Conservation (phyloP, 2,888 invertebrate species). For the Allygus modestus region DNA sequence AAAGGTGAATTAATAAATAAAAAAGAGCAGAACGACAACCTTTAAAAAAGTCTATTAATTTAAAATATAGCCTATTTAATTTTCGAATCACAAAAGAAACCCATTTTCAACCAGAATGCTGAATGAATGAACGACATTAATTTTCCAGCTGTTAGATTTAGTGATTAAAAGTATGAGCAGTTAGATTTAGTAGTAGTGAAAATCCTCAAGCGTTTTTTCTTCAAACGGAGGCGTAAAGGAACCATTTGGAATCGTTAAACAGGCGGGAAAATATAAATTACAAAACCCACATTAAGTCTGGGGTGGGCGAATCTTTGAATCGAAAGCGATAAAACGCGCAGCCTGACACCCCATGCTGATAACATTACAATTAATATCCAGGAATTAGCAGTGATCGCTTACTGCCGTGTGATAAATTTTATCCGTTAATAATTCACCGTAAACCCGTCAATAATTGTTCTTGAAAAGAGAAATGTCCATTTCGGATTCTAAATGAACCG, state of each 20-base stretch:
- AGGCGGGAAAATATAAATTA: constrained; percentile 31
- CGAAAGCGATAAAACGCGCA: neutral
- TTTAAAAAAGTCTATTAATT: no score
- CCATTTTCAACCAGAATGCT: no score
- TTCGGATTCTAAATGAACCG: constrained; percentile 6
- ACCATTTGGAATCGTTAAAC: neutral
- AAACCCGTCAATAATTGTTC: neutral
- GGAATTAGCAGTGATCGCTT: neutral
- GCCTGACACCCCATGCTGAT: neutral
- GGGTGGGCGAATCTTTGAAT: neutral
- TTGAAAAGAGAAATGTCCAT: neutral
- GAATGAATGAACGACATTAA: no score
- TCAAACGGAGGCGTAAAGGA: neutral
- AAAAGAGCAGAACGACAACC: no score
- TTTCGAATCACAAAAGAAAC: no score
- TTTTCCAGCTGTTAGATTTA: no score
- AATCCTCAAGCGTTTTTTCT: neutral
- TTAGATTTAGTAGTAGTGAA: no score
- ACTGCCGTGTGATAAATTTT: neutral
- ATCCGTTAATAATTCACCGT: neutral
- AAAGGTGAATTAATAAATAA: no score
- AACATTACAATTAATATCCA: constrained; percentile 5
- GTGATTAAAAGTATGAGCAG: no score
- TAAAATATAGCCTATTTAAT: no score
- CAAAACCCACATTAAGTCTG: constrained; percentile 11